Conservation (phyloP, 2,797 vertebrate genomes). For the Falco novaeseelandiae region DNA sequence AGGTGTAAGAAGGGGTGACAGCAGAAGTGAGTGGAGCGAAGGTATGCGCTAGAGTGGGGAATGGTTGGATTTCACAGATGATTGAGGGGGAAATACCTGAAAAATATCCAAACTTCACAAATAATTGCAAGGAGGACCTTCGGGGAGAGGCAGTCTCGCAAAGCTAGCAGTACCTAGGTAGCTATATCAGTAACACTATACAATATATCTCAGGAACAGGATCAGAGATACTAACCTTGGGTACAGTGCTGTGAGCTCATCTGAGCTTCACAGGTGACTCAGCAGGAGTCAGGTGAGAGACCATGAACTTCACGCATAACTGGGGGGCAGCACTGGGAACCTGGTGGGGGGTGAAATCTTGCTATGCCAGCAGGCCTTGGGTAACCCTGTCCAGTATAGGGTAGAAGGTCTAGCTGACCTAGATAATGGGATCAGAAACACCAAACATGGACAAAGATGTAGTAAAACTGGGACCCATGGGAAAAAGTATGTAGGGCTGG, state of each 20-base stretch:
- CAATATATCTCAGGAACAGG: not conserved
- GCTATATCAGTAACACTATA: not conserved
- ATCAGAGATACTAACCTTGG: not conserved
- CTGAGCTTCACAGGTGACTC: not conserved
- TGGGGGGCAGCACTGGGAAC: not conserved
- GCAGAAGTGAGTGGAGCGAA: not conserved
- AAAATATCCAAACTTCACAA: not conserved
- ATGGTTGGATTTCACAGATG: not conserved
- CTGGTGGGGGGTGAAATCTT: not conserved
- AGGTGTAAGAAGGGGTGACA: not conserved
- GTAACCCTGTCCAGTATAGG: not conserved
- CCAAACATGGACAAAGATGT: fast-evolving
- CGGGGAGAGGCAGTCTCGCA: not conserved
- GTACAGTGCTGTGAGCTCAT: not conserved
- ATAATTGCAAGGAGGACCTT: not conserved
- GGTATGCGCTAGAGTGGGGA: not conserved
- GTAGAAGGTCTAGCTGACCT: not conserved
- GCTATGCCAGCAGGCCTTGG: not conserved
- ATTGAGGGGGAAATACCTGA: not conserved
- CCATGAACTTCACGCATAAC: not conserved
- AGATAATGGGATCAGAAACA: not conserved
- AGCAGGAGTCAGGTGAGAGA: not conserved
- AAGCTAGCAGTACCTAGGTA: not conserved
- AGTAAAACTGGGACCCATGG: not conserved
- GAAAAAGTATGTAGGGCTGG: not conserved